These are phyloP conservation scores for Pseudopodoces humilis DNA, from an alignment of 2,113 vertebrate genomes.

Conservation along the genomic window DNA sequence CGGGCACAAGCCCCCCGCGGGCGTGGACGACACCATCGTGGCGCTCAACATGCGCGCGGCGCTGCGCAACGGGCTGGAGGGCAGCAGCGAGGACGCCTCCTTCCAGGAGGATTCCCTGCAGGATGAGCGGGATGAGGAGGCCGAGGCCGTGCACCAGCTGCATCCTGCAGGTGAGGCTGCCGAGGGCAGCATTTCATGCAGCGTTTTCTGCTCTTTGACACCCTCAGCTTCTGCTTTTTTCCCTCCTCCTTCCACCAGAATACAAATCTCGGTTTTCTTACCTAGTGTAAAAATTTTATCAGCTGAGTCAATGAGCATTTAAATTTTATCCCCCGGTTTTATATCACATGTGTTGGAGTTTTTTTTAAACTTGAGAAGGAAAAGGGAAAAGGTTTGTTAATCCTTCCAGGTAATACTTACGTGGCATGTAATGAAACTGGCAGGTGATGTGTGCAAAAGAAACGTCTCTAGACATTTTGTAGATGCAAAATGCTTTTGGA, in stretches of 20 bases:
- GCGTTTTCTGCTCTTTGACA: background rate
- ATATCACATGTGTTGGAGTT: rapidly evolving
- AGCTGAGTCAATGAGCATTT: background rate
- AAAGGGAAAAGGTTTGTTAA: background rate
- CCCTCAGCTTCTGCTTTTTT: background rate
- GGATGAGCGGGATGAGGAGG: constrained; percentile 83
- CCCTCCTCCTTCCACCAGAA: background rate
- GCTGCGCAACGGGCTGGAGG: constrained; percentile 82
- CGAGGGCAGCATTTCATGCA: rapidly evolving
- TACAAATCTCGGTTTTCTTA: background rate
- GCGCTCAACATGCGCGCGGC: constrained; percentile 85
- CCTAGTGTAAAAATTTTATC: background rate
- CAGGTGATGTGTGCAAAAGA: rapidly evolving
- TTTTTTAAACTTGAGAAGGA: background rate
- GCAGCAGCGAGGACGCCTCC: constrained; percentile 88
- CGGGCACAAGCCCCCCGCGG: rapidly evolving
- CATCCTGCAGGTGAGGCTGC: constrained; percentile 85
- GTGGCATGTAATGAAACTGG: background rate
- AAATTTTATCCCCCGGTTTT: background rate
- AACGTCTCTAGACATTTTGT: background rate
- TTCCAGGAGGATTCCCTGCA: constrained; percentile 89
- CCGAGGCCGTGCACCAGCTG: constrained; percentile 59
- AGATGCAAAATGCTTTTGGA: background rate
- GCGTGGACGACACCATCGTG: constrained; percentile 86
- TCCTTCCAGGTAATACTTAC: rapidly evolving